Evolutionary conservation across 2,888 invertebrate genomes (phyloP).

Genomic region (Bellardia bayeri): DNA sequence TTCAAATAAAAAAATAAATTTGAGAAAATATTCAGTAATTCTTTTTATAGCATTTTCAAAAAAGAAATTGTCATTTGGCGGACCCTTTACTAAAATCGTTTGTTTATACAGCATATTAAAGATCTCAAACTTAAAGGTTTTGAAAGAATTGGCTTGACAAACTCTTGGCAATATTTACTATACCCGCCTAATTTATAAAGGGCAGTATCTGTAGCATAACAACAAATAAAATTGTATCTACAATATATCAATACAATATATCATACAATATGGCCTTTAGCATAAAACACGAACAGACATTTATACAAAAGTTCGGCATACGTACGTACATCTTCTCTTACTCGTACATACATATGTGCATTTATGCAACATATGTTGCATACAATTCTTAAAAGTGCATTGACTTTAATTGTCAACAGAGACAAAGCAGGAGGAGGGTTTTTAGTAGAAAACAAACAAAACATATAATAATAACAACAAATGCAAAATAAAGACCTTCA

Average conservation of each 20-base stretch:
- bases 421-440: slow-evolving; percentile 35
- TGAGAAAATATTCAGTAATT: too few species aligned
- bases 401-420: slow-evolving; percentile 59
- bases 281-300: slow-evolving; percentile 27
- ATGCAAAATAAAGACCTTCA: slow-evolving; percentile 51
- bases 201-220: neutral
- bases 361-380: slow-evolving; percentile 66
- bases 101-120: too few species aligned
- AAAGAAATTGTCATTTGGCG: too few species aligned
- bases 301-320: slow-evolving; percentile 11
- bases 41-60: too few species aligned
- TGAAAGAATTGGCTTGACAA: neutral
- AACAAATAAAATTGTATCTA: neutral
- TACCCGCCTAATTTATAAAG: neutral
- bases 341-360: neutral
- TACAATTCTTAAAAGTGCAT: slow-evolving; percentile 66
- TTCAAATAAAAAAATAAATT: too few species aligned
- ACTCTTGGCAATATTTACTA: neutral
- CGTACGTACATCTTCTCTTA: neutral
- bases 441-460: slow-evolving; percentile 15
- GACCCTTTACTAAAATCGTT: too few species aligned
- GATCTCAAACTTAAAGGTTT: neutral
- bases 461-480: neutral
- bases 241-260: too few species aligned
- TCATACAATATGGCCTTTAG: slow-evolving; percentile 19